A percentile compares a stretch with the other conserved stretches of the same genome.
These are phyloP conservation scores for Hystrix brachyura DNA, from an alignment of 2,113 vertebrate species.

Conservation along the genomic window DNA sequence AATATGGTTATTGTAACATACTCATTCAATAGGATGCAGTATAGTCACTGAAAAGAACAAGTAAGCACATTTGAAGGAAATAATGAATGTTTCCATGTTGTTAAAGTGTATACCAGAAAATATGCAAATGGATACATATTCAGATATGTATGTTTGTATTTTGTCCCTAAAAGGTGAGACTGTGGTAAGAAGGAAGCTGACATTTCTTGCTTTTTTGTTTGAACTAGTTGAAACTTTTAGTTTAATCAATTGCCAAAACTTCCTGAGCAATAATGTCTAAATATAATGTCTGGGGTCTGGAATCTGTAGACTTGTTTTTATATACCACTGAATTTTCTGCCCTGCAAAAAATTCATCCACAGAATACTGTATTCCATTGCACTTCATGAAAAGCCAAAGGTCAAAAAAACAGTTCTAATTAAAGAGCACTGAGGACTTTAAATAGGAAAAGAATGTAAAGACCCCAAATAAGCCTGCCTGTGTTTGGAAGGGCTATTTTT, in stretches of 20 bases:
- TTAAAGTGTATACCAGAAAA: background rate
- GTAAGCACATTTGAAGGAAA: background rate
- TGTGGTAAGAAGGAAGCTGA: background rate
- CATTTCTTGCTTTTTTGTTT: slow-evolving; percentile 16
- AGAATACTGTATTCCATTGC: background rate
- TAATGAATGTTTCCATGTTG: background rate
- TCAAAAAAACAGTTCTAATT: background rate
- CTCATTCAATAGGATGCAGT: background rate
- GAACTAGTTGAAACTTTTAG: slow-evolving; percentile 22
- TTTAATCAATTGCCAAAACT: background rate
- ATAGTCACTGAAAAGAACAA: background rate
- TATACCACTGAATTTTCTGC: background rate
- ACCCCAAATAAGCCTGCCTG: background rate
- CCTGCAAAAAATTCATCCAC: background rate
- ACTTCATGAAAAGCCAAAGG: background rate
- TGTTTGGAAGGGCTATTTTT: background rate
- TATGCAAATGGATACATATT: too few relatives aligned
- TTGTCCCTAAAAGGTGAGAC: background rate
- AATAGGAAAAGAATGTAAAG: background rate
- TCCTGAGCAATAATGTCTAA: background rate
- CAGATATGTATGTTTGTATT: background rate
- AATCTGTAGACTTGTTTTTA: background rate
- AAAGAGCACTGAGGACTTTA: background rate
- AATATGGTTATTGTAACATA: background rate
- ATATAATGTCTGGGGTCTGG: background rate